Evolutionary conservation across 2,888 invertebrate species (phyloP), one percentile per base, ranked within the genome.

Genomic region (Anthoptus insignis): DNA sequence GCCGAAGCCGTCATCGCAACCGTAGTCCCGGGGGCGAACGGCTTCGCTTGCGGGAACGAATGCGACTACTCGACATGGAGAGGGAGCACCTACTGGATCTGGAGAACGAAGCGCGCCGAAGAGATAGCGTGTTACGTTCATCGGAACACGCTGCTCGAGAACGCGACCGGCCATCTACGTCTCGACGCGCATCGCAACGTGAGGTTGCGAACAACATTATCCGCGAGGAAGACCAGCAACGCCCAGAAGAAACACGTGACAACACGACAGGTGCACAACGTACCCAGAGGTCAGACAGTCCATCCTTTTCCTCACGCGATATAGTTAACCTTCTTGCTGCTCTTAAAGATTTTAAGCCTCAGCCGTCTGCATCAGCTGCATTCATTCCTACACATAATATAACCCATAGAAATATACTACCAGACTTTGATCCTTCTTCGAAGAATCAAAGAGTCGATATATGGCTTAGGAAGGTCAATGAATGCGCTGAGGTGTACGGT

Each of bases 401-500:
- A 3, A 32, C 4, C 32, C 13, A 29, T 19, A 52, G 14, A n/a
- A 52, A 52, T 29, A 52, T 50, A 9, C 13, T 50, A 29, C 52
- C 52, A 9, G n/a, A 52, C 16, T 66, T 63, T 53, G 47, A 60
- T 39, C 56, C 42, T n/a, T 56, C 56, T 54, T 34, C 16, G 32
- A 59, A 59, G 42, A 60, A 59, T 45, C 67, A 67, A 34, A 39
- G 59, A 4, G 57, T 66, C 9, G 66, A 69, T 52, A 37, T 50
- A 9, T 65, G 64, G 68, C 19, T 69, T 39, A 57, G 47, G 32
- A 65, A 71, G 49, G 68, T 72, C 24, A 69, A 54, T 9, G 54
- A 54, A 9, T 54, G 52, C 13, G 52, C 52, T 1, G 5, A 5
- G 6, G 52, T 52, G 9, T 72, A 72, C 22, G 67, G 59, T 42